phyloP scores from a whole-genome alignment of 2,113 vertebrate species.

The Seriola dumerili region DNA sequence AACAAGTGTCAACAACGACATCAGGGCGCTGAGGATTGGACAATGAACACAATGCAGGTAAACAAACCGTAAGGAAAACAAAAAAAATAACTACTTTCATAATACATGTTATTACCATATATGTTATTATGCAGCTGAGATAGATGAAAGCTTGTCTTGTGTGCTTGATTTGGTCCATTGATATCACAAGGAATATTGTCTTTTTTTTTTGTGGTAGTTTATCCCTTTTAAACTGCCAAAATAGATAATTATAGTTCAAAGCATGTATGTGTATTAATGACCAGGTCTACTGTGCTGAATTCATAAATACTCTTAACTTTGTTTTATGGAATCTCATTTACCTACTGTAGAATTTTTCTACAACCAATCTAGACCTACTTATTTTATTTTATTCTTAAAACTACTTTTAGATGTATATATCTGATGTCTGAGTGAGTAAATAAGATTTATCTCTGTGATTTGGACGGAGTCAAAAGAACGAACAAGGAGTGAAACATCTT shows the following conservation, averaged over 20 bases:
- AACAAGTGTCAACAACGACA: constrained; percentile 56
- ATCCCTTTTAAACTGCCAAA: constrained; percentile 54
- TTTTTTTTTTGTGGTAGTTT: constrained; percentile 40
- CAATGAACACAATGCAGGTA: constrained; percentile 66
- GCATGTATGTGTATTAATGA: constrained; percentile 65
- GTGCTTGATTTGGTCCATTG: constrained; percentile 83
- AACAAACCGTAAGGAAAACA: constrained; percentile 58
- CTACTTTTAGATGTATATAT: constrained; percentile 73
- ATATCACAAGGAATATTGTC: constrained; percentile 70
- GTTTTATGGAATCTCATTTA: constrained; percentile 55
- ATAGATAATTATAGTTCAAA: constrained; percentile 58
- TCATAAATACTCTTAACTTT: constrained; percentile 62
- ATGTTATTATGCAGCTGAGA: constrained; percentile 70
- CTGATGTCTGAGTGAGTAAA: constrained; percentile 64
- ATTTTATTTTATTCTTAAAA: constrained; percentile 66
- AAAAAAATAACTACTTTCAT: constrained; percentile 56
- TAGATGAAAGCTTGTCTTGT: constrained; percentile 72
- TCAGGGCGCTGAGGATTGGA: constrained; percentile 60
- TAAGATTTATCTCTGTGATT: constrained; percentile 53
- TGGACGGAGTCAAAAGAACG: constrained; percentile 44
- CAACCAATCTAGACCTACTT: constrained; percentile 67
- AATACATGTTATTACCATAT: constrained; percentile 62
- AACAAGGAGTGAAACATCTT: constrained; percentile 51
- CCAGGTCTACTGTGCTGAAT: constrained; percentile 71
- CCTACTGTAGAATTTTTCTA: constrained; percentile 63